A percentile compares a stretch with the other conserved stretches of the same genome.
phyloP scores from a whole-genome alignment of 2,113 vertebrate genomes.

The Halcyon senegalensis region DNA sequence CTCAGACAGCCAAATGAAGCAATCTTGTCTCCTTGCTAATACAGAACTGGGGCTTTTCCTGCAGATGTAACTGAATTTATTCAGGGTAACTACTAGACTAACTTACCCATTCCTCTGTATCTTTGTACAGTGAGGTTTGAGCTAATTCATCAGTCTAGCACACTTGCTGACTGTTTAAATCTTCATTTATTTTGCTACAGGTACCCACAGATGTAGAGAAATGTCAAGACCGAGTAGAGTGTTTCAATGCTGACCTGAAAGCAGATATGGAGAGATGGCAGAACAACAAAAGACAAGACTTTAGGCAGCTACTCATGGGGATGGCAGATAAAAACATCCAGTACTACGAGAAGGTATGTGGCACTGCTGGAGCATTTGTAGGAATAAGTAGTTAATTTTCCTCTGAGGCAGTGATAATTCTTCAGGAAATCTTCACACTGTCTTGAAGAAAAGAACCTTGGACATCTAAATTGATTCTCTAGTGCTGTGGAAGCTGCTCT shows the following conservation, averaged over 20 bases:
- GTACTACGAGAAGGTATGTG: conserved; percentile 93
- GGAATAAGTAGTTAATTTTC: not conserved
- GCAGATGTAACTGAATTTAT: not conserved
- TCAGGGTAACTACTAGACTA: not conserved
- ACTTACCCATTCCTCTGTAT: not conserved
- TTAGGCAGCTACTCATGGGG: conserved; percentile 91
- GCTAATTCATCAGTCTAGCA: not conserved
- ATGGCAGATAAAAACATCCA: conserved; percentile 96
- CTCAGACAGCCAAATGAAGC: not conserved
- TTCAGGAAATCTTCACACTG: not conserved
- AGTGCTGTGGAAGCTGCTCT: not conserved
- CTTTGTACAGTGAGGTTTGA: not conserved
- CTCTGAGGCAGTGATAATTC: not conserved
- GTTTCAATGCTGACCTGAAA: conserved; percentile 97
- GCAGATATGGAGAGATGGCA: conserved; percentile 99
- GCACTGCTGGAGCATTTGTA: not conserved
- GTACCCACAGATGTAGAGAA: conserved; percentile 92
- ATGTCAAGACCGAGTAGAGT: conserved; percentile 94
- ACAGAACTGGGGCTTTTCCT: not conserved
- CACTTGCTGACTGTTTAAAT: not conserved
- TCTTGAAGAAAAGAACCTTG: not conserved
- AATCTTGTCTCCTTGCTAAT: not conserved
- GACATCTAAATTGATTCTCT: not conserved
- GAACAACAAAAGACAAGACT: conserved; percentile 94
- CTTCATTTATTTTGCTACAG: conserved; percentile 62